Evolutionary conservation across 2,888 invertebrate genomes (phyloP).

Genomic region (Caenorhabditis afra): DNA sequence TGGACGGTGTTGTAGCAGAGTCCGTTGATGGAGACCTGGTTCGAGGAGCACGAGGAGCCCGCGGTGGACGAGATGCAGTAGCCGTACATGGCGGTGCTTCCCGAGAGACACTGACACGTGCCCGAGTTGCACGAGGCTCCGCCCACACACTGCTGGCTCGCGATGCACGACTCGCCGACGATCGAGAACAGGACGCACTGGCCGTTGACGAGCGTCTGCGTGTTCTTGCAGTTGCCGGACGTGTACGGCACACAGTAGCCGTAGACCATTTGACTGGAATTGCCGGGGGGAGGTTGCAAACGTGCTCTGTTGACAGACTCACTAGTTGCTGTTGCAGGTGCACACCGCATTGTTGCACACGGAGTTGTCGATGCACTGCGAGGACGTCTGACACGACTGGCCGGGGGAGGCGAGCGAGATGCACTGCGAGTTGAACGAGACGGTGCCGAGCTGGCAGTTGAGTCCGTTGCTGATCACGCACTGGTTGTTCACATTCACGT

Average conservation of each 20-base stretch:
- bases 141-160: slow-evolving; percentile 61
- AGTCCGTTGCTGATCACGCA: slow-evolving; percentile 54
- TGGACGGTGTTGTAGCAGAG: slow-evolving; percentile 62
- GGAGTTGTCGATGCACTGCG: slow-evolving; percentile 63
- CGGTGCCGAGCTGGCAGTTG: slow-evolving; percentile 49
- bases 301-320: background rate
- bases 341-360: slow-evolving; percentile 52
- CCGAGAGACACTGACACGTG: slow-evolving; percentile 50
- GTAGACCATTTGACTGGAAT: slow-evolving; percentile 59
- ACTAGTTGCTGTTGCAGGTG: slow-evolving; percentile 54
- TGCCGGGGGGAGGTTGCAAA: background rate
- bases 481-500: slow-evolving; percentile 48
- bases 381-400: slow-evolving; percentile 46
- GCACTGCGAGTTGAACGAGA: slow-evolving; percentile 59
- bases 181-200: slow-evolving; percentile 61
- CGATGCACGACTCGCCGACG: slow-evolving; percentile 59
- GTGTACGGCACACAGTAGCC: slow-evolving; percentile 62
- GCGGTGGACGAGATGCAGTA: slow-evolving; percentile 54
- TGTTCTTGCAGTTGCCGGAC: slow-evolving; percentile 42
- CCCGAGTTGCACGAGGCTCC: slow-evolving; percentile 52
- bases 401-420: slow-evolving; percentile 60
- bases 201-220: slow-evolving; percentile 57
- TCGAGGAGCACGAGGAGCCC: slow-evolving; percentile 27
- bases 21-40: slow-evolving; percentile 49
- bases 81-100: slow-evolving; percentile 58